A percentile compares a stretch with the other conserved stretches of the same genome.
phyloP scores from a whole-genome alignment of 1,140 invertebrate species.

The Oryzaephilus surinamensis region DNA sequence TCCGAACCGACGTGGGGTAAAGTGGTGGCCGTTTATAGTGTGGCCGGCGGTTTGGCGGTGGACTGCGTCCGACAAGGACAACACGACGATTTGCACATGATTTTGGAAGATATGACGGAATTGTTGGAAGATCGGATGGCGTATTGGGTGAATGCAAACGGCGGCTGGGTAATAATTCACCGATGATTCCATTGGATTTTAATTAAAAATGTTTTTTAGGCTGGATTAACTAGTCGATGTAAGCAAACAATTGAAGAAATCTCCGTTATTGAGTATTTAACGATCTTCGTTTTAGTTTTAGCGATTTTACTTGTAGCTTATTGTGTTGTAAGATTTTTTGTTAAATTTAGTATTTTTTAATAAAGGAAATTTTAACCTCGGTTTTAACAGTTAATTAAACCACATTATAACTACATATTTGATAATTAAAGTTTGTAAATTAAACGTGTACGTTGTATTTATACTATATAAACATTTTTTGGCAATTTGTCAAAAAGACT shows the following conservation, averaged over 20 bases:
- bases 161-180: conserved; percentile 51
- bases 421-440: conserved; percentile 1
- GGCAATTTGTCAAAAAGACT: conserved; percentile 28
- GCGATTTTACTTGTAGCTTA: conserved; percentile 19
- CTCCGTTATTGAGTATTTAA: conserved; percentile 17
- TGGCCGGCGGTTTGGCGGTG: conserved; percentile 57
- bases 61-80: conserved; percentile 58
- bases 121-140: conserved; percentile 56
- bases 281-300: conserved; percentile 18
- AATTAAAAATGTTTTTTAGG: conserved; percentile 11
- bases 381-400: too few relatives aligned
- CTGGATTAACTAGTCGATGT: conserved; percentile 17
- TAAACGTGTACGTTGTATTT: conserved; percentile 6
- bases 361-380: background rate
- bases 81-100: conserved; percentile 49
- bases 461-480: conserved; percentile 21
- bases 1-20: conserved; percentile 55
- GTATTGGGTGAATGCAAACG: conserved; percentile 57
- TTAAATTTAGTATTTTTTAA: conserved; percentile 9
- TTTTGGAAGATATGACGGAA: conserved; percentile 49
- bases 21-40: conserved; percentile 54
- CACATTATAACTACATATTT: too few relatives aligned
- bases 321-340: conserved; percentile 15
- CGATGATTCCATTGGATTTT: background rate
- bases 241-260: conserved; percentile 16